Evolutionary conservation across 1,140 invertebrate genomes (phyloP).

Genomic region (Drosophila orosa): DNA sequence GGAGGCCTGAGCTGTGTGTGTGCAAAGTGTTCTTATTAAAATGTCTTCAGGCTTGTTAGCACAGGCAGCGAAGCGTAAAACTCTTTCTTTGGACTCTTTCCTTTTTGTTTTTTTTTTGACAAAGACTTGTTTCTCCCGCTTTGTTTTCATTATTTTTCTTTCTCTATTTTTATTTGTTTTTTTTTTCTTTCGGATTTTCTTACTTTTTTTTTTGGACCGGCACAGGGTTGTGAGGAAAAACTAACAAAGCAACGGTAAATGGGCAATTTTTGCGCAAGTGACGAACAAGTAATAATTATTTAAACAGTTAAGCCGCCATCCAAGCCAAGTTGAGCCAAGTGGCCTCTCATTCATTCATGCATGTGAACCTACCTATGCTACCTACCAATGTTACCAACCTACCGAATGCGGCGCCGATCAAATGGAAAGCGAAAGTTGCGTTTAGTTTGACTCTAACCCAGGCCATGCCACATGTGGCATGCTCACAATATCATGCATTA

Average conservation of each 20-base stretch:
- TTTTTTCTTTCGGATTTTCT: constrained; percentile 5
- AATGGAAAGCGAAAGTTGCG: constrained; percentile 61
- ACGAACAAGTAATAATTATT: constrained; percentile 68
- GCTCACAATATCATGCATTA: constrained; percentile 44
- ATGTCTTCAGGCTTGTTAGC: constrained; percentile 60
- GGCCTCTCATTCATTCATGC: constrained; percentile 41
- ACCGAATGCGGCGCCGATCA: constrained; percentile 48
- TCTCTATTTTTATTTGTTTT: constrained; percentile 7
- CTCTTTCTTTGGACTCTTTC: constrained; percentile 28
- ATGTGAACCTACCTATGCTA: constrained; percentile 29
- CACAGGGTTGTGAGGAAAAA: constrained; percentile 48
- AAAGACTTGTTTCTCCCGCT: constrained; percentile 47
- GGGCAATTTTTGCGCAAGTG: constrained; percentile 64
- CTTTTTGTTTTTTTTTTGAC: constrained; percentile 48
- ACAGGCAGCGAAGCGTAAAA: constrained; percentile 51
- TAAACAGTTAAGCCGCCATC: constrained; percentile 57
- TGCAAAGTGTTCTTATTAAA: constrained; percentile 60
- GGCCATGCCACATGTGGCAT: constrained; percentile 41
- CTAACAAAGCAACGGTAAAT: constrained; percentile 65
- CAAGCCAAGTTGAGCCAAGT: constrained; percentile 12
- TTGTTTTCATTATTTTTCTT: constrained; percentile 53
- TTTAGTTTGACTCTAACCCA: constrained; percentile 15
- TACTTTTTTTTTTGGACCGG: constrained; percentile 31
- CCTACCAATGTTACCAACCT: constrained; percentile 18
- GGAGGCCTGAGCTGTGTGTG: not conserved